A percentile compares a stretch with the other conserved stretches of the same genome.
Conservation (phyloP, 1,140 invertebrate species). For the Danaus plexippus region DNA sequence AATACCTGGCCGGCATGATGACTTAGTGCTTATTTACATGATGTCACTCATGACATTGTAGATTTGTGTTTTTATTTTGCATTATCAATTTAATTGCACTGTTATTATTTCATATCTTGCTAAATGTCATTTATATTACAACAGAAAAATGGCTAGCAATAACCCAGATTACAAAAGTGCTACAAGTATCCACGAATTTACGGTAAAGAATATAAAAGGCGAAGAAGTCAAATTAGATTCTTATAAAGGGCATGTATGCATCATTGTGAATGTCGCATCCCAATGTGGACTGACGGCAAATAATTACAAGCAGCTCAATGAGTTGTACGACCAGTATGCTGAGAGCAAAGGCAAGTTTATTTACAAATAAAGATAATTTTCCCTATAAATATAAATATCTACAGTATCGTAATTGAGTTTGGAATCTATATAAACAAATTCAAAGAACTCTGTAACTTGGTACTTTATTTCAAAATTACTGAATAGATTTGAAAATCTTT, state of each 20-base stretch:
- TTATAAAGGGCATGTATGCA: constrained; percentile 81
- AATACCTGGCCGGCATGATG: constrained; percentile 9
- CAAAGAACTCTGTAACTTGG: too few species aligned
- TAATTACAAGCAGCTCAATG: constrained; percentile 86
- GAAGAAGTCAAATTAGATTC: constrained; percentile 81
- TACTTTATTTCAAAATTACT: too few species aligned
- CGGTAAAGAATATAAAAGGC: constrained; percentile 82
- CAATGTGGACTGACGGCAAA: constrained; percentile 87
- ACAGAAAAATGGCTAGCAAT: constrained; percentile 52
- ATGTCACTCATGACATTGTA: not conserved
- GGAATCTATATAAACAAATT: too few species aligned
- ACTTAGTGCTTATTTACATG: constrained; percentile 10
- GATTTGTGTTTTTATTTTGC: not conserved
- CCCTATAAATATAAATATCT: too few species aligned
- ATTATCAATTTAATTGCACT: not conserved
- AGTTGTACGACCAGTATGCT: constrained; percentile 81
- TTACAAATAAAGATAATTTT: not conserved
- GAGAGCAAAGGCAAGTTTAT: constrained; percentile 66
- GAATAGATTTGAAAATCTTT: too few species aligned
- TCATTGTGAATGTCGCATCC: constrained; percentile 94
- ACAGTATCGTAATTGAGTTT: too few species aligned
- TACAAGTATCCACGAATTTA: constrained; percentile 83
- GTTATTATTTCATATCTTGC: constrained; percentile 1
- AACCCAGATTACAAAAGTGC: constrained; percentile 73
- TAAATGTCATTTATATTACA: constrained; percentile 11